Evolutionary conservation across 2,797 vertebrate species (phyloP), one percentile per base, ranked within the genome.

Genomic region (Poeciliopsis gracilis): DNA sequence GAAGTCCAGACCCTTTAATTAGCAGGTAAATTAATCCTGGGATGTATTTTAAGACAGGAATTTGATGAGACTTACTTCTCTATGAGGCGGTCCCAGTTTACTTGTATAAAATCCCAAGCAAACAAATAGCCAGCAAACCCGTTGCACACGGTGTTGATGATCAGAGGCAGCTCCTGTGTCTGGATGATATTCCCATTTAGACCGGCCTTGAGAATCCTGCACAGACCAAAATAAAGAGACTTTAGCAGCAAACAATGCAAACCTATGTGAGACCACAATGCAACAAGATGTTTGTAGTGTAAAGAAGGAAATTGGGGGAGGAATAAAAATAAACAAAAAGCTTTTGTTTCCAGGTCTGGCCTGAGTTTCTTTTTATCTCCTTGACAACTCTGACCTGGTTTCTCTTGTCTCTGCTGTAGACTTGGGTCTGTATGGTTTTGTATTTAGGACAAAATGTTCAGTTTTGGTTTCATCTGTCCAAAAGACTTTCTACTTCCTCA

Each of bases 101-200:
- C 96, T 87, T 99, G 98, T 59, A 98, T 94, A 82, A 99, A 99
- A 91, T 99, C 95, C 98, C 98, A 99, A n/a, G 95, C 96, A 86
- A 97, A 88, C 79, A 99, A 92, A 88, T 97, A 92, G 30, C 98
- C 97, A 16, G 96, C 90, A 76, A 97, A 96, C 86, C 88, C 92
- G 2, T 80, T 93, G 87, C 95, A 96, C 82, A 97, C 80, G 1
- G 93, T 95, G 81, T 5, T 90, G 88, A 98, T 92, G 88, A 99
- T 88, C 81, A 93, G 89, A 5, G 97, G 95, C 90, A 99, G 78
- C 84, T 99, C 97, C 81, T 97, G 97, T 3, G 97, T 95, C 83
- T 95, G 96, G 86, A 99, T 95, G 10, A 30, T 1, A n/a, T 90
- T 80, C 73, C 97, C 97, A 47, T 87, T 83, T 38, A 99, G 96